Evolutionary conservation across 2,888 invertebrate species (phyloP).

Genomic region (Sericinus montela): DNA sequence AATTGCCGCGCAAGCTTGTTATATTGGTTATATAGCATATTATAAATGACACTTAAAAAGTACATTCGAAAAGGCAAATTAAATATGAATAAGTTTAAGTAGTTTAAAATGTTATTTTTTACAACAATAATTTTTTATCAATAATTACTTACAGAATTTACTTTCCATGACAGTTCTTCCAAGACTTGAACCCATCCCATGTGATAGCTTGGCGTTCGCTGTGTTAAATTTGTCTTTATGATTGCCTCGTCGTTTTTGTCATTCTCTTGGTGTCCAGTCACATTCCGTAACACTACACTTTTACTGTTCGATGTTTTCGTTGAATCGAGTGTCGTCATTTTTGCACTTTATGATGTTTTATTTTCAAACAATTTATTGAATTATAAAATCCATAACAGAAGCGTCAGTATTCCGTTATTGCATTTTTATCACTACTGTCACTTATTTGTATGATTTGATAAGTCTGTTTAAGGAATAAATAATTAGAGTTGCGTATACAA

Average conservation of each 20-base stretch:
- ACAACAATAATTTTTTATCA: too few relatives aligned
- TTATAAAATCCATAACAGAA: background rate
- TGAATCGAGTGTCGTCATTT: conserved; percentile 37
- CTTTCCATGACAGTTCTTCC: conserved; percentile 57
- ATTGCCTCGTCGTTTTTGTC: conserved; percentile 14
- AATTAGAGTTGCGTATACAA: conserved; percentile 19
- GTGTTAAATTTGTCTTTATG: conserved; percentile 9
- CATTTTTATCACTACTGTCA: background rate
- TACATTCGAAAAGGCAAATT: too few relatives aligned
- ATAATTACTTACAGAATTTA: conserved; percentile 42
- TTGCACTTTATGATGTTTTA: conserved; percentile 21
- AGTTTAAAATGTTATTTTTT: too few relatives aligned
- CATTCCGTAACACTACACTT: conserved; percentile 28
- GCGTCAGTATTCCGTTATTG: background rate
- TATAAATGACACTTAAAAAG: too few relatives aligned
- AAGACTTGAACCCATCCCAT: conserved; percentile 60
- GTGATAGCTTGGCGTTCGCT: conserved; percentile 39
- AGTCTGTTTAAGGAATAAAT: conserved; percentile 14
- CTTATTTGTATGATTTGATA: conserved; percentile 2
- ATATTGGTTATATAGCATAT: too few relatives aligned
- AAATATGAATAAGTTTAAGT: too few relatives aligned
- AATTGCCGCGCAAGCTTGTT: too few relatives aligned
- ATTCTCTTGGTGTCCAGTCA: conserved; percentile 18
- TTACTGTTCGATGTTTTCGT: conserved; percentile 34
- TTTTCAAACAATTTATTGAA: conserved; percentile 15